Percentiles rank a stretch among this genome's conserved stretches.
These are phyloP conservation scores for Petrocephalus zakoni DNA, from an alignment of 2,113 vertebrate genomes.

Conservation along the genomic window DNA sequence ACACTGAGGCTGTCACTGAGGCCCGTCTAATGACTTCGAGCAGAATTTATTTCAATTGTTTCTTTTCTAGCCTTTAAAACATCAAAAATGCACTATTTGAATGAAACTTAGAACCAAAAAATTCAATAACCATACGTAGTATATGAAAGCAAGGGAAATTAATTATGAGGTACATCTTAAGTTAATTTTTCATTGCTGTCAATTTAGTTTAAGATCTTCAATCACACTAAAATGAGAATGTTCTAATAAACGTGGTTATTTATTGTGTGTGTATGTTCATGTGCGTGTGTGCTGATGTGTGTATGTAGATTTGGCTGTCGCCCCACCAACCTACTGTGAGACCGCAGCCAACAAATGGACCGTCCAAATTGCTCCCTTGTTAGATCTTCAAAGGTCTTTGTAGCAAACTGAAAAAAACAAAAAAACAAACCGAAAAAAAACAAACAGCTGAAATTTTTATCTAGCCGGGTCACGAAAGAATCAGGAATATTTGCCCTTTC, in stretches of 20 bases:
- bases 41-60: not conserved
- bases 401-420: conserved; percentile 57
- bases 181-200: not conserved
- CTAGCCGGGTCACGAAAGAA: conserved; percentile 54
- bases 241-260: not conserved
- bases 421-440: conserved; percentile 52
- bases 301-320: conserved; percentile 33
- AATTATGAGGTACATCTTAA: not conserved
- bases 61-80: not conserved
- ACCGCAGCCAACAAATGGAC: conserved; percentile 60
- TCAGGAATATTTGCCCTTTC: conserved; percentile 39
- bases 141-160: not conserved
- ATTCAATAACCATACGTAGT: not conserved
- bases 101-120: not conserved
- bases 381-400: conserved; percentile 66
- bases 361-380: conserved; percentile 63
- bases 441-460: conserved; percentile 63
- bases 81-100: not conserved
- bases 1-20: not conserved
- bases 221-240: not conserved
- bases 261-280: conserved; percentile 13
- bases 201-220: not conserved
- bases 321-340: conserved; percentile 43
- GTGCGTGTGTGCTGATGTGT: conserved; percentile 33
- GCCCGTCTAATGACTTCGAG: not conserved